Percentiles rank a stretch among this genome's conserved stretches.
Conservation (phyloP, 2,797 vertebrate species). For the Bovichtus variegatus region DNA sequence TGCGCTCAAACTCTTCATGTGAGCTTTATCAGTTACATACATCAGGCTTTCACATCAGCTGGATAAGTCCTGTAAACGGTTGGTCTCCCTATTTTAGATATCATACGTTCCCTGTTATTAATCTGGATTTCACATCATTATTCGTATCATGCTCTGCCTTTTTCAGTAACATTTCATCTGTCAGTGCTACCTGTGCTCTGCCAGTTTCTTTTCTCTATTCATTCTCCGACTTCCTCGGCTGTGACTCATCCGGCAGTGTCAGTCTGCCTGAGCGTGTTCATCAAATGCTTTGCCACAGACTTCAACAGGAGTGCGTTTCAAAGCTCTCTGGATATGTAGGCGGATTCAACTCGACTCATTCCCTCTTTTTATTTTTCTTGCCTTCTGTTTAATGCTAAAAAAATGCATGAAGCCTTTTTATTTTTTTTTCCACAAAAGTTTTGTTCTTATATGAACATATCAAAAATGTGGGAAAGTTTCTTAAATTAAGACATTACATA, state of each 20-base stretch:
- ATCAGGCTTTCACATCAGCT: slow-evolving; percentile 1
- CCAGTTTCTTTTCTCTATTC: slow-evolving; percentile 19
- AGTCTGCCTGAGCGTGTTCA: slow-evolving; percentile 60
- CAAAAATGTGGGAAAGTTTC: neutral
- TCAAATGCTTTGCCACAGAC: slow-evolving; percentile 64
- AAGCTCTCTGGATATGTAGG: slow-evolving; percentile 65
- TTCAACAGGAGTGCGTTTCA: slow-evolving; percentile 68
- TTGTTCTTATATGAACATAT: neutral
- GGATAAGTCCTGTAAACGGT: slow-evolving; percentile 2
- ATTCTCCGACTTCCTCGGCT: too few species aligned
- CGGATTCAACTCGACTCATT: slow-evolving; percentile 56
- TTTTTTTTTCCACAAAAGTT: slow-evolving; percentile 9
- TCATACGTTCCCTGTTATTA: slow-evolving; percentile 26
- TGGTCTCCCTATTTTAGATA: neutral
- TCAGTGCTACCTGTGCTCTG: slow-evolving; percentile 43
- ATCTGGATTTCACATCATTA: slow-evolving; percentile 11
- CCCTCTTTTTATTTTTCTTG: slow-evolving; percentile 25
- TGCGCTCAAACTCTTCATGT: slow-evolving; percentile 13
- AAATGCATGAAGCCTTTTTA: slow-evolving; percentile 35
- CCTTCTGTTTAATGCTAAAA: slow-evolving; percentile 36
- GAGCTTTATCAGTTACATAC: neutral
- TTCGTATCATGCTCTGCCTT: slow-evolving; percentile 7
- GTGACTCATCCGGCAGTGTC: slow-evolving; percentile 33
- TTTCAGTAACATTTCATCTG: slow-evolving; percentile 27
- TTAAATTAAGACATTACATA: neutral